Evolutionary conservation across 2,113 vertebrate genomes (phyloP).

Genomic region (Ailuropoda melanoleuca): DNA sequence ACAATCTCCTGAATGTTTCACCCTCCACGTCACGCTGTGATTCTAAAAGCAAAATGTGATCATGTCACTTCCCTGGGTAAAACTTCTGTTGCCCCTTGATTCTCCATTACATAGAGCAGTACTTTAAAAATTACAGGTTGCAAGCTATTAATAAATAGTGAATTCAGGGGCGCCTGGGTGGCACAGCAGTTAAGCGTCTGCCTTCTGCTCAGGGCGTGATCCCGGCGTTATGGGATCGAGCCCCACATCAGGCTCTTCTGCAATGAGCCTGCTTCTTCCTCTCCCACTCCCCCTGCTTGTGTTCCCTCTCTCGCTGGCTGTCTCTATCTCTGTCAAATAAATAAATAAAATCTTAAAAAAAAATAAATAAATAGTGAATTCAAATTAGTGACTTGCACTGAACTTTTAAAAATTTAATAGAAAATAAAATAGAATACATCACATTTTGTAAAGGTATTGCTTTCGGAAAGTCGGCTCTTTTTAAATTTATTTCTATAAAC

Average conservation of each 20-base stretch:
- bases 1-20: background rate
- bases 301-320: too few species aligned
- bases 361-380: background rate
- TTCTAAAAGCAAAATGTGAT: conserved; percentile 8
- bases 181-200: too few species aligned
- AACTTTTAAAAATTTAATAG: background rate
- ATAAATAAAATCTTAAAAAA: too few species aligned
- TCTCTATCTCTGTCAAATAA: too few species aligned
- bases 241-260: too few species aligned
- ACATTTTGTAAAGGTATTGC: background rate
- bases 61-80: background rate
- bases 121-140: background rate
- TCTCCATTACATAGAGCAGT: background rate
- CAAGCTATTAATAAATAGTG: background rate
- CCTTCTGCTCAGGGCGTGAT: too few species aligned
- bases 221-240: too few species aligned
- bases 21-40: background rate
- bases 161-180: too few species aligned
- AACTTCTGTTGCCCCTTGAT: background rate
- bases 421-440: background rate
- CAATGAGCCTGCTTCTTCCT: too few species aligned
- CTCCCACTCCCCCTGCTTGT: too few species aligned
- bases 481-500: background rate
- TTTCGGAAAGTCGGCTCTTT: background rate
- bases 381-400: background rate